Conservation (phyloP, 2,113 vertebrate species). For the Pteronura brasiliensis region DNA sequence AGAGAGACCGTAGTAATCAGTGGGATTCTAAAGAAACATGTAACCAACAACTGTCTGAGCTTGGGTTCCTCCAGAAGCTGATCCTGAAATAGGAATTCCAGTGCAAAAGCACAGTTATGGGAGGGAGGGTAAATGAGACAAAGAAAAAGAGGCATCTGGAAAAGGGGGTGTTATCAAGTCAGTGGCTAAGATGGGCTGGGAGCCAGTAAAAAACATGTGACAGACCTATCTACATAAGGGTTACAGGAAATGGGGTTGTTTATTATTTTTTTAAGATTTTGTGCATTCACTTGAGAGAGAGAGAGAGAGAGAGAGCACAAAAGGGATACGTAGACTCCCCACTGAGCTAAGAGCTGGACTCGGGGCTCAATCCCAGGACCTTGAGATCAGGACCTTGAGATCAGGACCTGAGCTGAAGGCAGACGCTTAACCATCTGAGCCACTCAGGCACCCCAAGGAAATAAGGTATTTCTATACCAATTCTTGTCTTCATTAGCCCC, state of each 20-base stretch:
- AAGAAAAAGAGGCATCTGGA: background rate
- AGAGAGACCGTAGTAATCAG: background rate
- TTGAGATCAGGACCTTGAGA: no score
- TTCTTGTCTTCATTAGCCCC: background rate
- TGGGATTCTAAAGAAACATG: background rate
- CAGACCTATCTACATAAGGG: background rate
- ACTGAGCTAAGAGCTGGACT: no score
- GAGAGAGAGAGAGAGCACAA: no score
- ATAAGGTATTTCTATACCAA: background rate
- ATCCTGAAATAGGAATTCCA: background rate
- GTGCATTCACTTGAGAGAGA: no score
- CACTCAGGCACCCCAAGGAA: background rate
- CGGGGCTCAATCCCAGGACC: no score
- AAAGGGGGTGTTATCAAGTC: background rate
- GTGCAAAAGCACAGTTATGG: background rate
- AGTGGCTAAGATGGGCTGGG: background rate
- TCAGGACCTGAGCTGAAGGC: no score
- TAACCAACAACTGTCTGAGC: background rate
- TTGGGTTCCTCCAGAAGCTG: background rate
- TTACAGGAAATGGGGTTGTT: background rate
- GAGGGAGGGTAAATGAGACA: background rate
- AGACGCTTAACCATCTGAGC: no score
- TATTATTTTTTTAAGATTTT: no score
- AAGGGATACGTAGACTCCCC: no score
- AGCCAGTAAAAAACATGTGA: background rate